Percentiles rank a stretch among this genome's conserved stretches.
Conservation (phyloP, 2,113 vertebrate species). For the crab-eating macaque (Macaca fascicularis) region DNA sequence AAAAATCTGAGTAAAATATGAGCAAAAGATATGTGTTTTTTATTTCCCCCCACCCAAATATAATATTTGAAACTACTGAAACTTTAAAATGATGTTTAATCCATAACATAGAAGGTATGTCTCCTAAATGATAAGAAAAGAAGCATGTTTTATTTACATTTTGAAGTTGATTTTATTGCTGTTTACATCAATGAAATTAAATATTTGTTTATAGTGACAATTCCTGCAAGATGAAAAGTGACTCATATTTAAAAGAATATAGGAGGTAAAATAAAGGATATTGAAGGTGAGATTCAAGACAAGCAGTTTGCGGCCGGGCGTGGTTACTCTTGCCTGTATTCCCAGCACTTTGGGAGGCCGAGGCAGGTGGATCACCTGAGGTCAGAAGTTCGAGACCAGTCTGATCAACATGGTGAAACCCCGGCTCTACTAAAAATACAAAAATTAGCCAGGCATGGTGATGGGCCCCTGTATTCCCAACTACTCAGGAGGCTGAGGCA, state of each 20-base stretch:
- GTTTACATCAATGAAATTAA: background rate
- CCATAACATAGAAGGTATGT: background rate
- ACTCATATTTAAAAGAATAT: background rate
- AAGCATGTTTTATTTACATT: background rate
- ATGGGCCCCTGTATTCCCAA: no score
- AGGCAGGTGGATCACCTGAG: no score
- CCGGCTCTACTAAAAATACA: no score
- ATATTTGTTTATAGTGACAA: background rate
- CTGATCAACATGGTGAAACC: no score
- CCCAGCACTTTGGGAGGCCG: no score
- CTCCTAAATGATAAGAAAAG: background rate
- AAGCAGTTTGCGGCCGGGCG: background rate
- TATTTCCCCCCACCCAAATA: background rate
- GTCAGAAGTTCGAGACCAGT: no score
- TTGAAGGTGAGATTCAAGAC: background rate
- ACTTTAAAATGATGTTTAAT: background rate
- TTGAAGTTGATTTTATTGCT: background rate
- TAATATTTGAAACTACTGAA: background rate
- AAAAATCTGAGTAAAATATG: background rate
- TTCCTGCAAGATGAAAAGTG: background rate
- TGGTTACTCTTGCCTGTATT: no score
- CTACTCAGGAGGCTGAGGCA: no score
- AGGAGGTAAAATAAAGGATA: background rate
- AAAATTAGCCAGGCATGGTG: no score
- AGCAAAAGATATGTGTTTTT: background rate